Evolutionary conservation across 2,888 invertebrate species (phyloP).

Genomic region (Thereva nobilitata): DNA sequence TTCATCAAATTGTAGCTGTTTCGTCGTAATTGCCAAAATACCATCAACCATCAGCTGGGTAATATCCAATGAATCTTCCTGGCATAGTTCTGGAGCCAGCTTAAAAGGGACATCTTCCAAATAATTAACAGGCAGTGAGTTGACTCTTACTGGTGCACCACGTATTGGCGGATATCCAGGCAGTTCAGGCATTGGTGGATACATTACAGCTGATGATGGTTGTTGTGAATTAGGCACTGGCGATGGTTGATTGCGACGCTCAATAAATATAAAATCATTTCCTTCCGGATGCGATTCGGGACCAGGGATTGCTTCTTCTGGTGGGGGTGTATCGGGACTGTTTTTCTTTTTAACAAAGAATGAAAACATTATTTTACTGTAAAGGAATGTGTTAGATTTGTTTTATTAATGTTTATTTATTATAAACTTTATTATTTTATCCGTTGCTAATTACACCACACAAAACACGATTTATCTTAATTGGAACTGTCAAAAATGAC

Average conservation of each 20-base stretch:
- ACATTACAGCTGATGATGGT: conserved; percentile 9
- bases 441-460: no score
- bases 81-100: conserved; percentile 13
- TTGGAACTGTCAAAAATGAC: no score
- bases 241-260: conserved; percentile 15
- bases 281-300: conserved; percentile 18
- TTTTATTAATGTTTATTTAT: no score
- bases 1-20: conserved; percentile 26
- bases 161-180: neutral
- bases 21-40: conserved; percentile 35
- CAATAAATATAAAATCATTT: conserved; percentile 38
- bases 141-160: neutral
- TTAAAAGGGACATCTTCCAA: conserved; percentile 32
- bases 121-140: conserved; percentile 16
- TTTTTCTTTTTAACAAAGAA: conserved; percentile 37
- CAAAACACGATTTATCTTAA: no score
- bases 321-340: conserved; percentile 28
- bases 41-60: conserved; percentile 32
- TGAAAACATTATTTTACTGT: conserved; percentile 27
- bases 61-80: neutral
- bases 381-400: no score
- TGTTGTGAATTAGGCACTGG: neutral
- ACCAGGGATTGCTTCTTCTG: conserved; percentile 36
- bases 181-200: conserved; percentile 31
- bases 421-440: no score